Evolutionary conservation across 2,797 vertebrate genomes (phyloP).

Genomic region (Chrysocyon brachyurus): DNA sequence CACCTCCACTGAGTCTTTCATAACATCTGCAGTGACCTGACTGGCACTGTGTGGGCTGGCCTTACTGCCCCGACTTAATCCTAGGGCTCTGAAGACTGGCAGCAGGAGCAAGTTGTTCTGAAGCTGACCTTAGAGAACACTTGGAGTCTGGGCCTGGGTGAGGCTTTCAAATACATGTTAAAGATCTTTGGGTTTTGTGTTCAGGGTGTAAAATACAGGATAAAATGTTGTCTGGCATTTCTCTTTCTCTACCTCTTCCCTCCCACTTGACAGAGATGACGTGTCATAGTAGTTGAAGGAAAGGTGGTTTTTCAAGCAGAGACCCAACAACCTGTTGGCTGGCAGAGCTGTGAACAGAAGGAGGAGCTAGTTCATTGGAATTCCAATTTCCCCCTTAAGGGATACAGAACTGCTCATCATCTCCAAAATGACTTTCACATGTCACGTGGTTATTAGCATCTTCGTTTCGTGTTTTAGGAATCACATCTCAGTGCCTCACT

Average conservation of each 20-base stretch:
- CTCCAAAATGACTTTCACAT: neutral
- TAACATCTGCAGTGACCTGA: neutral
- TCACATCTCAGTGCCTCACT: neutral
- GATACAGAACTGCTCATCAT: neutral
- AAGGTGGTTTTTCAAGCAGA: constrained; percentile 7
- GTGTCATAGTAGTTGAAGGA: constrained; percentile 28
- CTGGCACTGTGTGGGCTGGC: neutral
- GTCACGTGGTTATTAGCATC: neutral
- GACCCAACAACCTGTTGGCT: neutral
- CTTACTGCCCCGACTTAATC: neutral
- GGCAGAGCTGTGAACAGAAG: constrained; percentile 44
- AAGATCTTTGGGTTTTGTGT: constrained; percentile 48
- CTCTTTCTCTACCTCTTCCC: constrained; percentile 36
- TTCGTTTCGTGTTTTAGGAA: neutral
- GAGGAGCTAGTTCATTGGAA: constrained; percentile 47
- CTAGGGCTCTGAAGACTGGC: neutral
- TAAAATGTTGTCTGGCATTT: constrained; percentile 41
- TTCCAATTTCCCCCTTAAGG: constrained; percentile 34
- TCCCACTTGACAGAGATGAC: neutral
- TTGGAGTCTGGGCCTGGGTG: neutral
- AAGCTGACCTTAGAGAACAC: constrained; percentile 59
- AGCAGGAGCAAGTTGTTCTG: neutral
- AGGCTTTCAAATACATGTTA: constrained; percentile 48
- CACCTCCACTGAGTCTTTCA: neutral
- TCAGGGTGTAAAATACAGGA: constrained; percentile 55